A percentile compares a stretch with the other conserved stretches of the same genome.
Evolutionary conservation across 2,888 invertebrate species (phyloP).

Genomic region (Apamea crenata): DNA sequence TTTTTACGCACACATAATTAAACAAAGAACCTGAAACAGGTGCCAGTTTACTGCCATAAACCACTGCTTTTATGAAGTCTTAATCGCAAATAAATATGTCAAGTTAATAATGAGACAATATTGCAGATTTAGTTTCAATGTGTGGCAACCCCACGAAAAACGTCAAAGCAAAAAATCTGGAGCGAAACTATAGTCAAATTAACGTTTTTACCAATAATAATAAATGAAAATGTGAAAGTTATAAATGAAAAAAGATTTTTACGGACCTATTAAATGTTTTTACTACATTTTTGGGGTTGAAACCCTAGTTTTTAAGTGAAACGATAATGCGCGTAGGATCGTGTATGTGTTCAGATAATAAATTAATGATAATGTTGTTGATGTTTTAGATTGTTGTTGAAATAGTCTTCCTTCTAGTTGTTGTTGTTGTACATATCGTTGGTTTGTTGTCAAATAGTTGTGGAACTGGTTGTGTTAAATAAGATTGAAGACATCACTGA

Average conservation of each 20-base stretch:
- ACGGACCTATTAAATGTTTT: slow-evolving; percentile 56
- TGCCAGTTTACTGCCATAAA: background rate
- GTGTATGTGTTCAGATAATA: slow-evolving; percentile 68
- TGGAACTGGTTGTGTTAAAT: slow-evolving; percentile 82
- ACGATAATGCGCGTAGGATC: slow-evolving; percentile 65
- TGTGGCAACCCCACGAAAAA: slow-evolving; percentile 75
- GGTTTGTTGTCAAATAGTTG: slow-evolving; percentile 74
- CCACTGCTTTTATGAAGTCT: background rate
- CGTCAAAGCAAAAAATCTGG: slow-evolving; percentile 83
- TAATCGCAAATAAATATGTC: background rate
- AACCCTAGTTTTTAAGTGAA: slow-evolving; percentile 60
- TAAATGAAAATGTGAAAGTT: slow-evolving; percentile 84
- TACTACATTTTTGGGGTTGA: slow-evolving; percentile 56
- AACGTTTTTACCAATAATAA: slow-evolving; percentile 78
- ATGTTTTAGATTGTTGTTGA: slow-evolving; percentile 67
- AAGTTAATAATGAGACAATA: no score
- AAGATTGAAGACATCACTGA: slow-evolving; percentile 82
- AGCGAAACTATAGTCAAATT: slow-evolving; percentile 83
- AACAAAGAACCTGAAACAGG: background rate
- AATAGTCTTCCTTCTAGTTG: slow-evolving; percentile 71
- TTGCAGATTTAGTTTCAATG: slow-evolving; percentile 19
- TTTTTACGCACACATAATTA: background rate
- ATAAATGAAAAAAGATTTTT: slow-evolving; percentile 69
- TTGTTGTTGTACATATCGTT: slow-evolving; percentile 67
- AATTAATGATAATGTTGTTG: slow-evolving; percentile 62